Conservation (phyloP, 1,140 invertebrate species). For the Manduca sexta region DNA sequence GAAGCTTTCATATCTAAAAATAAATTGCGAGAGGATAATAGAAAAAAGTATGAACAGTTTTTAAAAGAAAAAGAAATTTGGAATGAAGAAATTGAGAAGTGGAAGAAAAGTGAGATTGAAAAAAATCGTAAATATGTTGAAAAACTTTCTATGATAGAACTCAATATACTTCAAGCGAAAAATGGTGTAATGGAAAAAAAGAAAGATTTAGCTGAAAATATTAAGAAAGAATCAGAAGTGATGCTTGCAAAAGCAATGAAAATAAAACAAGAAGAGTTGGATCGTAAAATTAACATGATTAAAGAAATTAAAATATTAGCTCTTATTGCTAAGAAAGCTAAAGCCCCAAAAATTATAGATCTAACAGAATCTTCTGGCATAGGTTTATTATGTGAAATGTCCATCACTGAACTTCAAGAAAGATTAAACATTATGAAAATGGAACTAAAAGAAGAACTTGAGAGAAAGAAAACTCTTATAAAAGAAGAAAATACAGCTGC, state of each 20-base stretch:
- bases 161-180: conserved; percentile 63
- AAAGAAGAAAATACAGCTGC: conserved; percentile 38
- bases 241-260: conserved; percentile 50
- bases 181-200: conserved; percentile 54
- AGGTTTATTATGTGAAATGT: conserved; percentile 76
- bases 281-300: conserved; percentile 67
- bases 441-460: conserved; percentile 66
- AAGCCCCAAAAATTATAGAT: conserved; percentile 69
- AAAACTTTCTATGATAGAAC: conserved; percentile 63
- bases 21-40: conserved; percentile 59
- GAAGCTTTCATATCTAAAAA: conserved; percentile 73
- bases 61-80: conserved; percentile 63
- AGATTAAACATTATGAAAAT: conserved; percentile 64
- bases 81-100: conserved; percentile 66
- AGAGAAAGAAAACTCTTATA: conserved; percentile 54
- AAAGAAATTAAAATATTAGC: conserved; percentile 74
- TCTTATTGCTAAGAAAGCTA: conserved; percentile 54
- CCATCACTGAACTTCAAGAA: conserved; percentile 73
- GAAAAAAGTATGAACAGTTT: conserved; percentile 68
- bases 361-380: conserved; percentile 71
- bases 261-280: conserved; percentile 67
- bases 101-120: conserved; percentile 61
- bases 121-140: conserved; percentile 63
- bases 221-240: conserved; percentile 63
- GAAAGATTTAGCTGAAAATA: conserved; percentile 53